Evolutionary conservation across 2,888 invertebrate genomes (phyloP).

Genomic region (Mayetiola destructor): DNA sequence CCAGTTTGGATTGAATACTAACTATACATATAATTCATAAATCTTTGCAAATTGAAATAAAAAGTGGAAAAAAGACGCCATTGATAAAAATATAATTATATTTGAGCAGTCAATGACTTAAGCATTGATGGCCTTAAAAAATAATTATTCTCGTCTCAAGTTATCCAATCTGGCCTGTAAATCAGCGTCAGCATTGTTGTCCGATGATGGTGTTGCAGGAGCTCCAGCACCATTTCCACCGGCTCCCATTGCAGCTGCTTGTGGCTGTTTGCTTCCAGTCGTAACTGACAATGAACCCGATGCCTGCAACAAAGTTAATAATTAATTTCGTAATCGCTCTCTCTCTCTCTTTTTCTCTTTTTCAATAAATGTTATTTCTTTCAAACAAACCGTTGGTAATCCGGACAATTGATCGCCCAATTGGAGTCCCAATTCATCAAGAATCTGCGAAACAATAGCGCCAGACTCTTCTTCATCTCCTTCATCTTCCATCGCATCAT

Average conservation of each 20-base stretch:
- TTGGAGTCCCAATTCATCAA: constrained; percentile 94
- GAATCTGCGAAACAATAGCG: constrained; percentile 85
- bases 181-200: constrained; percentile 89
- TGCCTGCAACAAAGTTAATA: too few relatives aligned
- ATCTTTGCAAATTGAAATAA: too few relatives aligned
- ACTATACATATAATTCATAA: too few relatives aligned
- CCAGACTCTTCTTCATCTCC: constrained; percentile 97
- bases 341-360: too few relatives aligned
- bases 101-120: background rate
- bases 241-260: constrained; percentile 40
- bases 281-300: constrained; percentile 42
- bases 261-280: constrained; percentile 46
- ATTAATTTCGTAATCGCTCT: too few relatives aligned
- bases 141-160: constrained; percentile 62
- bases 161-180: constrained; percentile 93
- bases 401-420: constrained; percentile 84
- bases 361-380: too few relatives aligned
- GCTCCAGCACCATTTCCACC: constrained; percentile 33
- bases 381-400: constrained; percentile 42
- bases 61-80: too few relatives aligned
- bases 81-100: background rate
- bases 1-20: too few relatives aligned
- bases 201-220: constrained; percentile 32
- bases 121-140: too few relatives aligned
- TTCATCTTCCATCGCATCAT: constrained; percentile 98